A percentile compares a stretch with the other conserved stretches of the same genome.
Evolutionary conservation across 2,888 invertebrate species (phyloP).

Genomic region (Apeira syringaria): DNA sequence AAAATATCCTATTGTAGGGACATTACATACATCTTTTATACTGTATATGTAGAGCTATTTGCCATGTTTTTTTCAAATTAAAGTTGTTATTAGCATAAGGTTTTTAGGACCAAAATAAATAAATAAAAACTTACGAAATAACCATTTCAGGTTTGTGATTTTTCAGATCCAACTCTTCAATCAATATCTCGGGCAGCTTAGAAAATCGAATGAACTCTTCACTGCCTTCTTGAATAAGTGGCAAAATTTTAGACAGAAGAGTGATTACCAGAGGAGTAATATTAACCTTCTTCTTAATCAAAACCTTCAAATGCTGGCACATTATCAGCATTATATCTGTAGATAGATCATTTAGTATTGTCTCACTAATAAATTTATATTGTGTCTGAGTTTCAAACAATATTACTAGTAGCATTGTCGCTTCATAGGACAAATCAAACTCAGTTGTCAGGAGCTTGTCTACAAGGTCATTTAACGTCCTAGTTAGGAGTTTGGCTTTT

Average conservation of each 20-base stretch:
- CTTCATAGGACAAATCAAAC: constrained; percentile 79
- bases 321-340: constrained; percentile 56
- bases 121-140: constrained; percentile 85
- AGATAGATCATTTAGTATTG: constrained; percentile 76
- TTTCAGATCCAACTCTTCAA: constrained; percentile 85
- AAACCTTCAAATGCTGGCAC: constrained; percentile 72
- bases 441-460: constrained; percentile 62
- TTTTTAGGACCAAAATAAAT: too few species aligned
- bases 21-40: too few species aligned
- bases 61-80: too few species aligned
- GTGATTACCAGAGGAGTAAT: constrained; percentile 82
- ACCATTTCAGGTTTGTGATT: constrained; percentile 78
- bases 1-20: too few species aligned
- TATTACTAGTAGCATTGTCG: constrained; percentile 86
- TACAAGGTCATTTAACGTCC: constrained; percentile 85
- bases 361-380: constrained; percentile 72
- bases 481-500: constrained; percentile 85
- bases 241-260: constrained; percentile 79
- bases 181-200: constrained; percentile 80
- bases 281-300: constrained; percentile 81
- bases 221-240: constrained; percentile 73
- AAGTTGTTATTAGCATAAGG: too few species aligned
- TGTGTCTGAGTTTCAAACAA: constrained; percentile 87
- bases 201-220: constrained; percentile 74
- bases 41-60: too few species aligned